A percentile compares a stretch with the other conserved stretches of the same genome.
Evolutionary conservation across 1,140 invertebrate genomes (phyloP).

Genomic region (Apis florea): DNA sequence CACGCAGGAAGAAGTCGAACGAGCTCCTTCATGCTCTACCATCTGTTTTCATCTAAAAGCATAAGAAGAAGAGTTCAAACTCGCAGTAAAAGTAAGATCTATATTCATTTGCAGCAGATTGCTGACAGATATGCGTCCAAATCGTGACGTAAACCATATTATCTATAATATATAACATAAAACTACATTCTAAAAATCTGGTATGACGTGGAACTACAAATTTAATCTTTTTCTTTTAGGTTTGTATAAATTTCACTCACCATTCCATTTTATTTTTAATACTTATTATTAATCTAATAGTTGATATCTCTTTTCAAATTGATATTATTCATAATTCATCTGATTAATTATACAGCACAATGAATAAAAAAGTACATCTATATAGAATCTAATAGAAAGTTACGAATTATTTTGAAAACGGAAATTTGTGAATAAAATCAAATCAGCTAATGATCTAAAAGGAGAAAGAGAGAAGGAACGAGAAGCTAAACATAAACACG

Average conservation of each 20-base stretch:
- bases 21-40: background rate
- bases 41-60: conserved; percentile 44
- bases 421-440: background rate
- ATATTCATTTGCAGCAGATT: conserved; percentile 42
- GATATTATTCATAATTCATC: no score
- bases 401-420: background rate
- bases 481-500: conserved; percentile 43
- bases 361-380: background rate
- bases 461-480: background rate
- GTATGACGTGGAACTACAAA: background rate
- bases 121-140: background rate
- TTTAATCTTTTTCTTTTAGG: background rate
- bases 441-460: background rate
- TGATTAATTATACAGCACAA: background rate
- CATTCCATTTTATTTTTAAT: background rate
- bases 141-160: conserved; percentile 10
- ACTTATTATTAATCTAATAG: no score
- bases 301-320: no score
- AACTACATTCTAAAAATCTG: background rate
- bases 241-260: background rate
- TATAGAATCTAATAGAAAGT: background rate
- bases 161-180: background rate
- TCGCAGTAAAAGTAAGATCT: conserved; percentile 39
- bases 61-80: background rate
- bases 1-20: conserved; percentile 15